phyloP scores from a whole-genome alignment of 2,113 vertebrate genomes.

The Campylomormyrus numenius region DNA sequence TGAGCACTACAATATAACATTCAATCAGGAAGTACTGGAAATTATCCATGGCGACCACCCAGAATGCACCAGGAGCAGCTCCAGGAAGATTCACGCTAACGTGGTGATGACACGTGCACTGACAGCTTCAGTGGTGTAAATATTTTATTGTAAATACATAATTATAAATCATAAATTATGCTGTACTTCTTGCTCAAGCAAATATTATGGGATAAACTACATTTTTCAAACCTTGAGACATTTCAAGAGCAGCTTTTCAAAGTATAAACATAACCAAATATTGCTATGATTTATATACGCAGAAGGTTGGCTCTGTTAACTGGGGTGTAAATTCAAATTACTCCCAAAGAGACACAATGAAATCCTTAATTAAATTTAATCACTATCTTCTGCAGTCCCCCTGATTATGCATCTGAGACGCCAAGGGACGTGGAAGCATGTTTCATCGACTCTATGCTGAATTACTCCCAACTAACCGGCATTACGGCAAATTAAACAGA shows the following conservation, averaged over 20 bases:
- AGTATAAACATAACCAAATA: background rate
- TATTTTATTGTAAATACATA: background rate
- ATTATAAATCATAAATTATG: background rate
- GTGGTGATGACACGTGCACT: background rate
- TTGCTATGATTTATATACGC: background rate
- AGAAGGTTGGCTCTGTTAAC: background rate
- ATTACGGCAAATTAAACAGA: background rate
- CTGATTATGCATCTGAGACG: background rate
- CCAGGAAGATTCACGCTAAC: background rate
- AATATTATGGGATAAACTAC: background rate
- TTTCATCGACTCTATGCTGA: background rate
- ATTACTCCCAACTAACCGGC: background rate
- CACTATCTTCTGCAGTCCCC: background rate
- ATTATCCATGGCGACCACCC: background rate
- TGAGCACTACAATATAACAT: slow-evolving; percentile 1
- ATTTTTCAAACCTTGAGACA: background rate
- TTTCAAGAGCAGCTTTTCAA: background rate
- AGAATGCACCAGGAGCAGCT: background rate
- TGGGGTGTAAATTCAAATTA: background rate
- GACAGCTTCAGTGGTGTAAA: background rate
- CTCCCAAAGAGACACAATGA: background rate
- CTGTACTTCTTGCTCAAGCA: background rate
- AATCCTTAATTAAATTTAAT: background rate
- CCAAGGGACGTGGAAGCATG: background rate
- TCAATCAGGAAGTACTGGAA: background rate